A percentile compares a stretch with the other conserved stretches of the same genome.
Conservation (phyloP, 2,797 vertebrate species). For the Squalus acanthias region DNA sequence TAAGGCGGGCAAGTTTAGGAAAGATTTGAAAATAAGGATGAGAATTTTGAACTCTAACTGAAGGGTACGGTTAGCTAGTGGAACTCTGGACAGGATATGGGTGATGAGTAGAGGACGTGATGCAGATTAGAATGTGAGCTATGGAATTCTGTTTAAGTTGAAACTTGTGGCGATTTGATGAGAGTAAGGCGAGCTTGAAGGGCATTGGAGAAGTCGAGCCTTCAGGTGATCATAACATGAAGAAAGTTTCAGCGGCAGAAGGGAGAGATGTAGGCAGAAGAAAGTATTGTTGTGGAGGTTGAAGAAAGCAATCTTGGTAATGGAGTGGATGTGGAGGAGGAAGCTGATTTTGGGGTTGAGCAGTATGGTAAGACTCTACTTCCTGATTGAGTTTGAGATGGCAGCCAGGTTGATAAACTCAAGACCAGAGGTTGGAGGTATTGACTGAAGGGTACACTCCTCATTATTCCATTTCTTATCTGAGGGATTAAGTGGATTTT, state of each 20-base stretch:
- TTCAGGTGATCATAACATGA: not conserved
- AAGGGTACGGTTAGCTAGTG: too few relatives aligned
- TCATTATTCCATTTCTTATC: not conserved
- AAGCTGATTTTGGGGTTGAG: not conserved
- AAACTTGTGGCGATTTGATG: not conserved
- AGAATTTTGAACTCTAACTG: too few relatives aligned
- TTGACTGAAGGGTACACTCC: not conserved
- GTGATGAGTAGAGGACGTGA: too few relatives aligned
- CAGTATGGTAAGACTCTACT: not conserved
- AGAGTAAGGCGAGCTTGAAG: not conserved
- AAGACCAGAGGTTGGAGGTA: not conserved
- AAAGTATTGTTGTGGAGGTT: not conserved
- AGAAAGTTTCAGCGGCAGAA: not conserved
- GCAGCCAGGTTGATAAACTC: not conserved
- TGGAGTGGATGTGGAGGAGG: not conserved
- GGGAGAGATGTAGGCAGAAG: not conserved
- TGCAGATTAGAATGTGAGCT: not conserved
- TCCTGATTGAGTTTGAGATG: not conserved
- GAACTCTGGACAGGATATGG: too few relatives aligned
- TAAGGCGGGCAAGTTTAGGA: too few relatives aligned
- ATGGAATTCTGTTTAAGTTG: not conserved
- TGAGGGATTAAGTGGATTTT: not conserved
- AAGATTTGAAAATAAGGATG: too few relatives aligned
- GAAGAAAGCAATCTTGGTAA: not conserved
- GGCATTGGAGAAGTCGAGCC: not conserved